phyloP scores from a whole-genome alignment of 2,113 vertebrate species.

The Coryphaenoides rupestris region DNA sequence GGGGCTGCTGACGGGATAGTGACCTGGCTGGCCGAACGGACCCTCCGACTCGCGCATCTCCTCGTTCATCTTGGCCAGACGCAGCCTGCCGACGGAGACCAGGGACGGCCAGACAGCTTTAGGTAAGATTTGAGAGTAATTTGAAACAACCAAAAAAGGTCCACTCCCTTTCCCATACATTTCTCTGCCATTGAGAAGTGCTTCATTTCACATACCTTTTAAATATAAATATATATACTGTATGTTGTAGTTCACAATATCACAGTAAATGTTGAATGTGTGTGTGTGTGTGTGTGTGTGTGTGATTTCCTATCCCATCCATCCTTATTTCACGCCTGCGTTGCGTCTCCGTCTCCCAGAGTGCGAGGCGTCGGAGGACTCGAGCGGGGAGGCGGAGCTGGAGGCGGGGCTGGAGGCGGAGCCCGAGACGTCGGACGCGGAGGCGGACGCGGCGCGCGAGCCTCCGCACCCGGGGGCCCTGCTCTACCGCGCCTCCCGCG shows the following conservation, averaged over 20 bases:
- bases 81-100: conserved; percentile 74
- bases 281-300: no score
- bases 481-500: conserved; percentile 82
- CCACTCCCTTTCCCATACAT: no score
- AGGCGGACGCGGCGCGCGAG: no score
- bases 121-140: neutral
- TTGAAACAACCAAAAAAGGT: neutral
- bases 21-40: conserved; percentile 84
- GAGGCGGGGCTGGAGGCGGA: conserved; percentile 84
- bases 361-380: conserved; percentile 87
- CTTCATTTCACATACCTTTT: no score
- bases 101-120: neutral
- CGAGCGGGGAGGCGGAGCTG: conserved; percentile 83
- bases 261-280: no score
- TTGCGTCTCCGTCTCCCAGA: conserved; percentile 60
- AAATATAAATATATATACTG: no score
- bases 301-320: neutral
- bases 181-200: no score
- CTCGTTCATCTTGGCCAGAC: conserved; percentile 94
- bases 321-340: neutral
- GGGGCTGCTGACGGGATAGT: conserved; percentile 88
- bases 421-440: conserved; percentile 80
- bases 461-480: conserved; percentile 83
- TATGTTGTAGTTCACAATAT: no score
- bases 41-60: conserved; percentile 96